Evolutionary conservation across 2,888 invertebrate species (phyloP), one percentile per base, ranked within the genome.

Genomic region (Ganaspis brasiliensis): DNA sequence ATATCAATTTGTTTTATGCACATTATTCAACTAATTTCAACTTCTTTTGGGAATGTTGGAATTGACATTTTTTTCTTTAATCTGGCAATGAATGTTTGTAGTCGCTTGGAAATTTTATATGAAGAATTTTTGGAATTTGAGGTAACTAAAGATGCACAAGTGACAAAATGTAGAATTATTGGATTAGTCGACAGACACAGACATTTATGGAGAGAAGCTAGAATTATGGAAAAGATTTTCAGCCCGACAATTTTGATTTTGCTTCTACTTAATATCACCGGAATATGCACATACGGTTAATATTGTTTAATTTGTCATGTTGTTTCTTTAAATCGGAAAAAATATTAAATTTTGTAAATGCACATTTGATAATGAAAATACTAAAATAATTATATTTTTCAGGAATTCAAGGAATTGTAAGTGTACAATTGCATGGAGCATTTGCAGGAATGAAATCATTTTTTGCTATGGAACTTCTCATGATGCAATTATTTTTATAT

Each of bases 61-160:
- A 85, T 85, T 37, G 88, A 90, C 57, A 84, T 88, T 14, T 84
- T 90, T 70, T 84, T 91, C 55, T 89, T 90, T 55, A 84, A 85
- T 14, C 73, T 89, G 5, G 77, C 86, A 2, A 87, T 90, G 86
- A 89, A 91, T 31, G 73, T 91, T 2, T 90, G 90, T 70, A 90
- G 88, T 4, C 91, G 90, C 45, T 84, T 91, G 21, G 86, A 89
- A 57, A 75, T 90, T 52, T 77, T 91, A 0, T 85, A 84, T 56
- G 78, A 74, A 12, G 82, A 87, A 71, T 81, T 86, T 21, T 37
- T 77, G 1, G 76, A 83, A 10, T 82, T 85, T 26, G 79, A 76
- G 0, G 61, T 1, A 6, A 71, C 16, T 19, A 35, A 77, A 1
- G 55, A 67, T 9, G 6, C 40, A 0, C 14, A 16, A 16, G 80